Conservation (phyloP, 2,113 vertebrate genomes). For the Gorsachius goisagi region DNA sequence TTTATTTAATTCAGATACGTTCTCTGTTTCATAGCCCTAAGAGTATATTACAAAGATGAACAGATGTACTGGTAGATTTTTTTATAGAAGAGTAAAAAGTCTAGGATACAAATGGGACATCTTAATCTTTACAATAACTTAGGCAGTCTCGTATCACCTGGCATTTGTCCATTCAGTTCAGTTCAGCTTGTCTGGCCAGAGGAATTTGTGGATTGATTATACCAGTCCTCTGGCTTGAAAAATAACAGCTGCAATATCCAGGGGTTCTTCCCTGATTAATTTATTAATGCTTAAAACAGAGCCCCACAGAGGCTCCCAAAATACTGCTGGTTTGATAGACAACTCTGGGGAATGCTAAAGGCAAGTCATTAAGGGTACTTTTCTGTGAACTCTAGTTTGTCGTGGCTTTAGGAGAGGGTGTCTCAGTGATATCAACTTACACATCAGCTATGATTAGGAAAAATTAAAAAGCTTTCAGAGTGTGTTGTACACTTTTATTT, state of each 20-base stretch:
- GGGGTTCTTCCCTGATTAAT: neutral
- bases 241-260: neutral
- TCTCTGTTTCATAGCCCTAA: neutral
- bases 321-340: neutral
- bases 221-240: neutral
- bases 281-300: neutral
- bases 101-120: neutral
- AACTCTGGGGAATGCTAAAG: neutral
- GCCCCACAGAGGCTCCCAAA: neutral
- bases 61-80: neutral
- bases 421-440: neutral
- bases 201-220: neutral
- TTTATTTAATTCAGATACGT: conserved; percentile 9
- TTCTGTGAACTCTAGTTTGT: neutral
- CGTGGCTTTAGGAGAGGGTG: fast-evolving
- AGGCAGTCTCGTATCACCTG: neutral
- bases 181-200: neutral
- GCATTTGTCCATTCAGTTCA: neutral
- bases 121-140: neutral
- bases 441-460: neutral
- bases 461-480: neutral
- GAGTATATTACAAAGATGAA: neutral
- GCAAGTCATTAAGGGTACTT: neutral
- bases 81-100: neutral
- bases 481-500: no score